Evolutionary conservation across 2,888 invertebrate species (phyloP).

Genomic region (Trisateles emortualis): DNA sequence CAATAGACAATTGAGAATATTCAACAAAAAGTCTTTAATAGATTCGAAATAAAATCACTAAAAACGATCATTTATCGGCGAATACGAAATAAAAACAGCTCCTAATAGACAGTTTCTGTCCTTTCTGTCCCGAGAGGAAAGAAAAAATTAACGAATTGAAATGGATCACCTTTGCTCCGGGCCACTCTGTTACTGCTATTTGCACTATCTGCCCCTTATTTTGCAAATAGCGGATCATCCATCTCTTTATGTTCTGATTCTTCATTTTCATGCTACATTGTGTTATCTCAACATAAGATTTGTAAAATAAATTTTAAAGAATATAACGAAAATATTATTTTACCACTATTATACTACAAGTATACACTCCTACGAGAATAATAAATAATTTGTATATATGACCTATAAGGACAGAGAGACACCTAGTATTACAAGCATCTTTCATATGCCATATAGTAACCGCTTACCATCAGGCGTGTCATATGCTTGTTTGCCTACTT

Average conservation of each 20-base stretch:
- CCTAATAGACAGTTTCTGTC: constrained; percentile 7
- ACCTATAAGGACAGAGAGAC: no score
- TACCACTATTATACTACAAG: no score
- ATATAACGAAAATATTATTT: no score
- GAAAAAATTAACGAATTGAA: constrained; percentile 40
- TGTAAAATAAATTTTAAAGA: no score
- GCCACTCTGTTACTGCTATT: constrained; percentile 39
- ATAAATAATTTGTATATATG: no score
- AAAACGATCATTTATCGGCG: constrained; percentile 7
- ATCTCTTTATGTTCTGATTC: constrained; percentile 1
- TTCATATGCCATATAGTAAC: no score
- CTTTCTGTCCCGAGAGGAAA: constrained; percentile 3
- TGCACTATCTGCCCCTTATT: constrained; percentile 34
- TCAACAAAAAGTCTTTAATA: not conserved
- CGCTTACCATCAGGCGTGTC: no score
- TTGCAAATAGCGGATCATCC: constrained; percentile 10
- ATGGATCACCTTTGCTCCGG: constrained; percentile 37
- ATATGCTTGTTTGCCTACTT: no score
- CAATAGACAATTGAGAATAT: no score
- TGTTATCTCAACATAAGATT: no score
- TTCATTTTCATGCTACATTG: not conserved
- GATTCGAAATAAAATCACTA: not conserved
- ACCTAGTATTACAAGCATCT: no score
- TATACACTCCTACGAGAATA: no score
- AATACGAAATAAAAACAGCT: constrained; percentile 5